Conservation (phyloP, 2,888 invertebrate species). For the Melitaea athalia region DNA sequence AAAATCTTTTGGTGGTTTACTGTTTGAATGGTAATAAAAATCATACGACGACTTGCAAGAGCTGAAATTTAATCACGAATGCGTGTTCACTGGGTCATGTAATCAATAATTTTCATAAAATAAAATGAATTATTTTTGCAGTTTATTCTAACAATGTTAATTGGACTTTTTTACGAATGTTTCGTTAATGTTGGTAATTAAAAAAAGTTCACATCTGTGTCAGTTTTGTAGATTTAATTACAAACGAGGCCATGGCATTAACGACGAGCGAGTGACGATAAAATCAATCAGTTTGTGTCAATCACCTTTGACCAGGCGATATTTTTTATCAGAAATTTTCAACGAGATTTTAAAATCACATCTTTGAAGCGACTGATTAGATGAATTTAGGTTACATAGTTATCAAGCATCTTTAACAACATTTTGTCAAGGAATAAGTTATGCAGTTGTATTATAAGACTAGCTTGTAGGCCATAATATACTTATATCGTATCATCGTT, state of each 20-base stretch:
- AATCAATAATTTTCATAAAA: too few relatives aligned
- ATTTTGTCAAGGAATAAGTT: too few relatives aligned
- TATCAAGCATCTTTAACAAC: too few relatives aligned
- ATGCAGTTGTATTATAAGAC: too few relatives aligned
- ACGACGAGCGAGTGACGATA: constrained; percentile 34
- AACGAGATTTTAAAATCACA: background rate
- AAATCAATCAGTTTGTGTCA: constrained; percentile 41
- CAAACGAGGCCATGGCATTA: constrained; percentile 36
- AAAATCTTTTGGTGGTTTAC: too few relatives aligned
- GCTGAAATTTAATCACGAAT: too few relatives aligned
- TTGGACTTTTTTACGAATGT: background rate
- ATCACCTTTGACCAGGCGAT: constrained; percentile 37
- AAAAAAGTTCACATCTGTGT: constrained; percentile 22
- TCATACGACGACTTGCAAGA: too few relatives aligned
- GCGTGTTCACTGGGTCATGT: too few relatives aligned
- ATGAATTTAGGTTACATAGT: too few relatives aligned
- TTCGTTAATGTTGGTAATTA: constrained; percentile 12
- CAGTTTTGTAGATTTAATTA: constrained; percentile 27
- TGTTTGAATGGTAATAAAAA: too few relatives aligned
- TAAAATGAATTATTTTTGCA: background rate
- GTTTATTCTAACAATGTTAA: background rate
- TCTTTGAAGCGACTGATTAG: background rate
- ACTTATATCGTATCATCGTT: too few relatives aligned
- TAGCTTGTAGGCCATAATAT: too few relatives aligned
- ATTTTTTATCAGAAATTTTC: constrained; percentile 29